These are phyloP conservation scores for Jordanella pulchra DNA, from an alignment of 2,797 vertebrate genomes.

Conservation along the genomic window DNA sequence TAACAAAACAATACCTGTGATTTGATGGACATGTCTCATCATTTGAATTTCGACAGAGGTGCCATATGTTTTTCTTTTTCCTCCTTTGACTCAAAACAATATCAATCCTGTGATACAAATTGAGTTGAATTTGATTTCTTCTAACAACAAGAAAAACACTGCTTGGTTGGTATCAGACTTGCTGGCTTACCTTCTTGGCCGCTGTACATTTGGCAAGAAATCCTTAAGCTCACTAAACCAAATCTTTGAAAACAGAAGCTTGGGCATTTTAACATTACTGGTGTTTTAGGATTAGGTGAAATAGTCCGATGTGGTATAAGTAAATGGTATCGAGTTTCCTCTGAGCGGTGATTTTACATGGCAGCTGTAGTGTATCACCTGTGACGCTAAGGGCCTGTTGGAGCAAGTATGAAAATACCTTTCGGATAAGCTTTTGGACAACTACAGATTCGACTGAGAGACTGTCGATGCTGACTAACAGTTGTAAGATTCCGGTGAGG, in stretches of 20 bases:
- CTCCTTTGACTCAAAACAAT: constrained; percentile 52
- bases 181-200: constrained; percentile 61
- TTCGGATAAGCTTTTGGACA: neutral
- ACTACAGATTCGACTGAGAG: constrained; percentile 8
- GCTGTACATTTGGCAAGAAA: constrained; percentile 60
- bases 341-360: constrained; percentile 12
- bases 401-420: constrained; percentile 54
- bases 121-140: neutral
- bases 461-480: constrained; percentile 43
- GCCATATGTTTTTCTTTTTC: constrained; percentile 50
- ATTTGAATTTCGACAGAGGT: constrained; percentile 41
- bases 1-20: constrained; percentile 44
- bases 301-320: neutral
- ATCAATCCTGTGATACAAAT: constrained; percentile 51
- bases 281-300: neutral
- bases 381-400: constrained; percentile 65
- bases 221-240: constrained; percentile 66
- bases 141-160: neutral
- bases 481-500: constrained; percentile 35
- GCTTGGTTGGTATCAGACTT: neutral
- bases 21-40: constrained; percentile 31
- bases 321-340: neutral
- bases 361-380: constrained; percentile 15
- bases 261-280: constrained; percentile 68
- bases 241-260: constrained; percentile 69